phyloP scores from a whole-genome alignment of 2,888 invertebrate species.

The Copidosoma aretas region DNA sequence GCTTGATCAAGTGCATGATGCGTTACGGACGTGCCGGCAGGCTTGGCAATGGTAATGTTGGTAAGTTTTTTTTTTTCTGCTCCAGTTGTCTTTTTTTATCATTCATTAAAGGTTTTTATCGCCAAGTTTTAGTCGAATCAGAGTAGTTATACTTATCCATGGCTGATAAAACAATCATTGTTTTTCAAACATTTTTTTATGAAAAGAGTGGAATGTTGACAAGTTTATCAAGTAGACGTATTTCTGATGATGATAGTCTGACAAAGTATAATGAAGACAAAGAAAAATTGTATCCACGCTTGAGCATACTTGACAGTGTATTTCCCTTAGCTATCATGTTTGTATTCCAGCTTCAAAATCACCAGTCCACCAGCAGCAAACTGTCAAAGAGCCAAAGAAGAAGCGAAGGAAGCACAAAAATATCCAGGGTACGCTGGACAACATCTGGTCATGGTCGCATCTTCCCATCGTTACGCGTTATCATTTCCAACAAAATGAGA shows the following conservation, averaged over 20 bases:
- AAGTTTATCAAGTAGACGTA: too few relatives aligned
- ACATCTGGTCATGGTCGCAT: conserved; percentile 54
- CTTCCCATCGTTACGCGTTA: conserved; percentile 57
- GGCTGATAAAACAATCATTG: too few relatives aligned
- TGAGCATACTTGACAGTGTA: too few relatives aligned
- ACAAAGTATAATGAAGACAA: too few relatives aligned
- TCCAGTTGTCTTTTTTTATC: conserved; percentile 9
- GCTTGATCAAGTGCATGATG: conserved; percentile 55
- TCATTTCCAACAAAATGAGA: conserved; percentile 47
- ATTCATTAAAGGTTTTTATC: too few relatives aligned
- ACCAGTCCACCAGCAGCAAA: conserved; percentile 21
- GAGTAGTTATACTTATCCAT: too few relatives aligned
- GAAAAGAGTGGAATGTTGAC: too few relatives aligned
- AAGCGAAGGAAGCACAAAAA: conserved; percentile 34
- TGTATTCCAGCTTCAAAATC: conserved; percentile 15
- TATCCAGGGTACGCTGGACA: conserved; percentile 43
- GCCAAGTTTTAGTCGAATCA: too few relatives aligned
- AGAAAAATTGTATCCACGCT: too few relatives aligned
- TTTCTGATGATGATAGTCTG: too few relatives aligned
- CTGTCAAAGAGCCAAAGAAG: conserved; percentile 31
- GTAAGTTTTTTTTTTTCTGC: too few relatives aligned
- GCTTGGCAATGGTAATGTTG: conserved; percentile 32
- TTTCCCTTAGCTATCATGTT: background rate
- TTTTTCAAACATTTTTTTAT: too few relatives aligned
- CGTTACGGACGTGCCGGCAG: conserved; percentile 29